These are phyloP conservation scores for Ovis aries DNA, from an alignment of 2,113 vertebrate genomes.

Conservation along the genomic window DNA sequence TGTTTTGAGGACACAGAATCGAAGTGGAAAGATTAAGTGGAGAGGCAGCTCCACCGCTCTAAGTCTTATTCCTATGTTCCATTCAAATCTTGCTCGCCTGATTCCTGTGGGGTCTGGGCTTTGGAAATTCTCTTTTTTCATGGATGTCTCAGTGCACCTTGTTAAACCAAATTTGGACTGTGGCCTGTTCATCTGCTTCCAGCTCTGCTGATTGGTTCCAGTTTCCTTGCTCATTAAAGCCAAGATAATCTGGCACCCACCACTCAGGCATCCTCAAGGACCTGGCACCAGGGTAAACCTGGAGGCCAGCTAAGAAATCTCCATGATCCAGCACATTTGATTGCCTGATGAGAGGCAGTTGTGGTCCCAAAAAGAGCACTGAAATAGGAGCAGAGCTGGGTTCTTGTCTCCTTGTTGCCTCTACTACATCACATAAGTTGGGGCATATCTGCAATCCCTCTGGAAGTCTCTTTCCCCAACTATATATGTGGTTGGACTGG, in stretches of 20 bases:
- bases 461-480: neutral
- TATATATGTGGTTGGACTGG: neutral
- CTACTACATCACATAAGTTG: neutral
- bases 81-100: conserved; percentile 55
- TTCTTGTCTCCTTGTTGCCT: neutral
- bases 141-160: conserved; percentile 71
- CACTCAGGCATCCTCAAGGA: conserved; percentile 58
- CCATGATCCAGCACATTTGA: neutral
- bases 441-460: neutral
- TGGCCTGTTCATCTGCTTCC: conserved; percentile 59
- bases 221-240: conserved; percentile 70
- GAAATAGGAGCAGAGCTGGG: neutral
- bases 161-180: conserved; percentile 68
- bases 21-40: conserved; percentile 72
- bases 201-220: conserved; percentile 69
- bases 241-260: conserved; percentile 68
- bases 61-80: conserved; percentile 71
- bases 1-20: conserved; percentile 57
- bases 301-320: conserved; percentile 21
- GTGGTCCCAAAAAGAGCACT: conserved; percentile 10
- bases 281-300: conserved; percentile 64
- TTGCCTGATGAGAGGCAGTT: neutral
- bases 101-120: conserved; percentile 73
- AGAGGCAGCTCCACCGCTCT: conserved; percentile 59
- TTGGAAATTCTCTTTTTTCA: conserved; percentile 66